These are phyloP conservation scores for Falco punctatus DNA, from an alignment of 2,113 vertebrate species.

Conservation along the genomic window DNA sequence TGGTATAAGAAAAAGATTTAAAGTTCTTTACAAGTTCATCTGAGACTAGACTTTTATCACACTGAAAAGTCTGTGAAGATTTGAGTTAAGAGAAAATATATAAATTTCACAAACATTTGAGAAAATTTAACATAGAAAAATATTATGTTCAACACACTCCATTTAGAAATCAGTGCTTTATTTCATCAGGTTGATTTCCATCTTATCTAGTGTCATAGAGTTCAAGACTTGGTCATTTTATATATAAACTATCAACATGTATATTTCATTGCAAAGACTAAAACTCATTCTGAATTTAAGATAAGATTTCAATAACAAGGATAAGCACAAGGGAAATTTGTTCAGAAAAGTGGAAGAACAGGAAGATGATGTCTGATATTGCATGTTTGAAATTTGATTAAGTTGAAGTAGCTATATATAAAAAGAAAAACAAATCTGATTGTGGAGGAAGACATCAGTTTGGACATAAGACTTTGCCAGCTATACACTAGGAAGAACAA, in stretches of 20 bases:
- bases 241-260: fast-evolving
- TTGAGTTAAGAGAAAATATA: neutral
- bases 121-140: neutral
- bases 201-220: neutral
- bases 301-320: neutral
- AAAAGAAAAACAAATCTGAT: neutral
- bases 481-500: neutral
- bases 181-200: neutral
- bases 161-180: neutral
- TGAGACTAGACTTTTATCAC: neutral
- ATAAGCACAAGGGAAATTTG: neutral
- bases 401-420: neutral
- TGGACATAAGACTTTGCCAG: neutral
- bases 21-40: neutral
- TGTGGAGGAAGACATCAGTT: neutral
- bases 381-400: neutral
- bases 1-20: neutral
- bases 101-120: neutral
- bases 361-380: neutral
- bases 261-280: neutral
- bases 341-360: neutral
- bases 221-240: neutral
- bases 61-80: neutral
- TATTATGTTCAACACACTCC: neutral
- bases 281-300: neutral